Evolutionary conservation across 1,140 invertebrate genomes (phyloP), one percentile per base, ranked within the genome.

Genomic region (Drosophila suzukii): DNA sequence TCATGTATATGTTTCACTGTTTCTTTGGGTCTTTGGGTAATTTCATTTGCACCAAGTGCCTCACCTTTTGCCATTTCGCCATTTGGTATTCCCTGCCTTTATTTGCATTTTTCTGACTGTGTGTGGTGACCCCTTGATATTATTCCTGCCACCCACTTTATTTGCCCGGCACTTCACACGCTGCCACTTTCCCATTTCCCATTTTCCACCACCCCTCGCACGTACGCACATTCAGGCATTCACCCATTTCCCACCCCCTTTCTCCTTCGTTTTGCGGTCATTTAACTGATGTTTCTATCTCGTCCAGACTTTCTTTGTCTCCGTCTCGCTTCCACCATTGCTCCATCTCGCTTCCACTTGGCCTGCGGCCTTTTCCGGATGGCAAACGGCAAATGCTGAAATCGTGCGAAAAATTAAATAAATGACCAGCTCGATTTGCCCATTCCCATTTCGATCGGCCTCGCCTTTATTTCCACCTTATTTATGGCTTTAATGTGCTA

Each of bases 381-480:
- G 15, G 46, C 50, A 62, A 73, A 43, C 49, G 70, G 74, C 63
- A 79, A 86, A 82, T 88, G 83, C 61, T 73, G 83, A 86, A 88
- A 83, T 86, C 83, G 83, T 88, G 83, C 83, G 83, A 86, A 83
- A 86, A 86, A 86, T 86, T 86, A 88, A 86, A 83, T 86, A 86
- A 86, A 86, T 83, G 75, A 62, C 67, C 84, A 51, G n/a, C 70
- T 81, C 50, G 41, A 61, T 75, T 79, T 79, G 62, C 47, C 56
- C 55, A 63, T 41, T 65, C 38, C 53, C 39, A 72, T 27, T 72
- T 34, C 47, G 55, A 62, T 62, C 53, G 46, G 58, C 38, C 41
- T 51, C 20, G 43, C 58, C 41, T 43, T 54, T 63, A 39, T 58
- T 78, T 44, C 68, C 49, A 56, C 50, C 65, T 83, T 86, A 76